Evolutionary conservation across 2,888 invertebrate genomes (phyloP).

Genomic region (Micoletzkya japonica): DNA sequence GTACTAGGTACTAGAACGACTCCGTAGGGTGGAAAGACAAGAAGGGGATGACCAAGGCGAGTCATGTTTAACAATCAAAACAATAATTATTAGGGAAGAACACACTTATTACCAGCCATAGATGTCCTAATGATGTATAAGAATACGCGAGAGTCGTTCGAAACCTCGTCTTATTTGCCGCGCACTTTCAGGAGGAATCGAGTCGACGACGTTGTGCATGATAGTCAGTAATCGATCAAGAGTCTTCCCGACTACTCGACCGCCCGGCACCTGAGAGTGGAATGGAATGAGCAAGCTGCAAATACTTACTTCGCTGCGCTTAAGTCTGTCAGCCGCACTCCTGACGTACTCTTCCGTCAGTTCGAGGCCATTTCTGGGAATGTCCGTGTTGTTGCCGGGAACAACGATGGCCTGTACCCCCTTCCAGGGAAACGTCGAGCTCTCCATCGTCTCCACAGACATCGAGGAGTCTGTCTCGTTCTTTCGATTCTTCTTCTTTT

Average conservation of each 20-base stretch:
- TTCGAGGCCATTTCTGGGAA: constrained; percentile 1
- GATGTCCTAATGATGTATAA: background rate
- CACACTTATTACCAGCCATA: background rate
- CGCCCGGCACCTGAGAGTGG: background rate
- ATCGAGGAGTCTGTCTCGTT: background rate
- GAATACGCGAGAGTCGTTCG: constrained; percentile 14
- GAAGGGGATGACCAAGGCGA: too few species aligned
- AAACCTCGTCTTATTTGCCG: constrained; percentile 6
- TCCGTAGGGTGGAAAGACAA: too few species aligned
- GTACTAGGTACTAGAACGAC: too few species aligned
- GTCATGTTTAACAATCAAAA: too few species aligned
- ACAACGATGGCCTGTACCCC: constrained; percentile 10
- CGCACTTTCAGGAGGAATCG: constrained; percentile 1
- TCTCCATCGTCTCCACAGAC: background rate
- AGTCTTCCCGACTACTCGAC: background rate
- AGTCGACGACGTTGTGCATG: background rate
- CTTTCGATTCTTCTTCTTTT: background rate
- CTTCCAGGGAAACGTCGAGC: constrained; percentile 5
- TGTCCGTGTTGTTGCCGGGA: background rate
- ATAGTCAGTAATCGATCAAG: constrained; percentile 10
- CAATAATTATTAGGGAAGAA: background rate
- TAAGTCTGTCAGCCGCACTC: constrained; percentile 9
- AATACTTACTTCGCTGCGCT: constrained; percentile 14
- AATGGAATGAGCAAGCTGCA: background rate
- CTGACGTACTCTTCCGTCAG: constrained; percentile 14